Conservation (phyloP, 2,113 vertebrate genomes). For the Calyptomena viridis region DNA sequence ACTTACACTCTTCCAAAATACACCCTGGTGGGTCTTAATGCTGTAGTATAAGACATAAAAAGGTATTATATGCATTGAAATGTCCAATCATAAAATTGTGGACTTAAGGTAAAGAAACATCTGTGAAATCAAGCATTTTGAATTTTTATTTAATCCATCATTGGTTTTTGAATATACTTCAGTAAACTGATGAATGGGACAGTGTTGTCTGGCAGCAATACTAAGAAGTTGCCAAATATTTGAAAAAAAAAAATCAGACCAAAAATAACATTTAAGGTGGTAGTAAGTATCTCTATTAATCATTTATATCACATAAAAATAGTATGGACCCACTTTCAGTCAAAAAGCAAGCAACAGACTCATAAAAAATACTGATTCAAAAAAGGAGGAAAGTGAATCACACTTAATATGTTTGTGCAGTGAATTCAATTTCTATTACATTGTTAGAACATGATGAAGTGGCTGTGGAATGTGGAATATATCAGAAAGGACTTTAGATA, state of each 20-base stretch:
- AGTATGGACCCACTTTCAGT: not conserved
- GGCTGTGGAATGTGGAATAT: not conserved
- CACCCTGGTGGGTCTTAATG: not conserved
- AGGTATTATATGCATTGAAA: not conserved
- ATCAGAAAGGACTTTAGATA: not conserved
- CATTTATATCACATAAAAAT: not conserved
- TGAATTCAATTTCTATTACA: not conserved
- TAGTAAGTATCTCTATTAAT: not conserved
- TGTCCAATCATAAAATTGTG: not conserved
- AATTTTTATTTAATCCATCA: not conserved
- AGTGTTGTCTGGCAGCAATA: not conserved
- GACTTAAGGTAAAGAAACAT: not conserved
- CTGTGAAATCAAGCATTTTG: not conserved
- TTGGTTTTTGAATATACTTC: not conserved
- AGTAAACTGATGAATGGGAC: not conserved
- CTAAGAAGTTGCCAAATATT: not conserved
- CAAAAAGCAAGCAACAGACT: not conserved
- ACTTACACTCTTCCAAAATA: not conserved
- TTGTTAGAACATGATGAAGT: not conserved
- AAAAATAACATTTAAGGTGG: not conserved
- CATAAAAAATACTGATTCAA: not conserved
- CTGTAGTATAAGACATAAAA: not conserved
- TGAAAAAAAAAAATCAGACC: rapidly evolving
- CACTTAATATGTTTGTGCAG: not conserved
- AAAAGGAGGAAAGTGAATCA: not conserved